A percentile compares a stretch with the other conserved stretches of the same genome.
These are phyloP conservation scores for Athalia cordata DNA, from an alignment of 2,888 invertebrate species.

Conservation along the genomic window DNA sequence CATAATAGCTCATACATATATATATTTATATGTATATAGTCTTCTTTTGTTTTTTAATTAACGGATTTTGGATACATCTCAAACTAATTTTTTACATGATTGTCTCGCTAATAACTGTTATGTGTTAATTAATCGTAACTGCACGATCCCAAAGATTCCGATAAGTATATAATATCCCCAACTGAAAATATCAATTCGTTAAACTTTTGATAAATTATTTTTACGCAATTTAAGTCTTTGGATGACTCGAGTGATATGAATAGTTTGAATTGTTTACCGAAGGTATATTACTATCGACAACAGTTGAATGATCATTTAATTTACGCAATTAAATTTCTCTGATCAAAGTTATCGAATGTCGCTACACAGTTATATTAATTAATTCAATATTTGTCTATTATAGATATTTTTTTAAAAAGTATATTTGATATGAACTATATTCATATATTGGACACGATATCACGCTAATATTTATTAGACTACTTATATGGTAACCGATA, in stretches of 20 bases:
- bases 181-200: no score
- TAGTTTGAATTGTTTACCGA: no score
- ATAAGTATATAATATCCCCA: no score
- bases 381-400: not conserved
- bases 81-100: constrained; percentile 56
- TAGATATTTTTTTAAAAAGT: not conserved
- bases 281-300: not conserved
- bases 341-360: not conserved
- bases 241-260: no score
- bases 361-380: not conserved
- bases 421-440: constrained; percentile 5
- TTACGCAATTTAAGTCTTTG: no score
- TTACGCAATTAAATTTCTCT: not conserved
- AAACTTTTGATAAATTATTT: no score
- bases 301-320: constrained; percentile 13
- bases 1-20: not conserved
- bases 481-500: constrained; percentile 5
- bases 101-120: constrained; percentile 51
- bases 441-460: constrained; percentile 5
- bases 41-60: constrained; percentile 51
- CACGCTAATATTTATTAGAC: constrained; percentile 14
- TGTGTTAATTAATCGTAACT: not conserved
- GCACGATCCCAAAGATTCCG: not conserved
- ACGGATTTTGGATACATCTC: constrained; percentile 55
- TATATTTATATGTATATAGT: constrained; percentile 13